Conservation (phyloP, 2,888 invertebrate species). For the Drosophila stalkeri region DNA sequence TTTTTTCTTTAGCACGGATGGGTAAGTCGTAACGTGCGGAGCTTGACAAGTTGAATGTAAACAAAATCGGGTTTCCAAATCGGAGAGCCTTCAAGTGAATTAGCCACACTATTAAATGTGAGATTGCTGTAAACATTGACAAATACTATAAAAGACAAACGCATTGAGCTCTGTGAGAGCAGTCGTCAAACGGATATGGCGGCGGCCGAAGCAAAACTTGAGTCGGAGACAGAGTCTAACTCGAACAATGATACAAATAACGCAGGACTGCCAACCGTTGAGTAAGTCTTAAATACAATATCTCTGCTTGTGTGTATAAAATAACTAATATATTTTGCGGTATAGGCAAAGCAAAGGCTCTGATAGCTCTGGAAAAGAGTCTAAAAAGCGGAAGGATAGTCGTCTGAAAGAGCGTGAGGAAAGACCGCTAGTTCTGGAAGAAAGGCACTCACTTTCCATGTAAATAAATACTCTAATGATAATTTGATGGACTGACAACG, state of each 20-base stretch:
- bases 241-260: neutral
- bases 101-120: constrained; percentile 6
- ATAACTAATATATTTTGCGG: neutral
- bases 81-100: constrained; percentile 2
- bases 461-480: constrained; percentile 42
- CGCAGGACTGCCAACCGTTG: neutral
- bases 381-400: neutral
- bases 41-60: constrained; percentile 19
- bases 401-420: constrained; percentile 40
- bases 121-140: constrained; percentile 48
- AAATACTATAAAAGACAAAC: constrained; percentile 38
- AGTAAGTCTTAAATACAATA: constrained; percentile 28
- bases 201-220: constrained; percentile 24
- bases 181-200: constrained; percentile 60
- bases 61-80: constrained; percentile 28
- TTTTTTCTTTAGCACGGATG: constrained; percentile 16
- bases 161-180: constrained; percentile 10
- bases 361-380: neutral
- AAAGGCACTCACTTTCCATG: constrained; percentile 75
- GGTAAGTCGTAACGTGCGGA: neutral
- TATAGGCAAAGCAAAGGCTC: neutral
- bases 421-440: constrained; percentile 66
- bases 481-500: too few relatives aligned
- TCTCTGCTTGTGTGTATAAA: neutral
- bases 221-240: constrained; percentile 8